phyloP scores from a whole-genome alignment of 2,888 invertebrate genomes.

The Parnassius glacialis region DNA sequence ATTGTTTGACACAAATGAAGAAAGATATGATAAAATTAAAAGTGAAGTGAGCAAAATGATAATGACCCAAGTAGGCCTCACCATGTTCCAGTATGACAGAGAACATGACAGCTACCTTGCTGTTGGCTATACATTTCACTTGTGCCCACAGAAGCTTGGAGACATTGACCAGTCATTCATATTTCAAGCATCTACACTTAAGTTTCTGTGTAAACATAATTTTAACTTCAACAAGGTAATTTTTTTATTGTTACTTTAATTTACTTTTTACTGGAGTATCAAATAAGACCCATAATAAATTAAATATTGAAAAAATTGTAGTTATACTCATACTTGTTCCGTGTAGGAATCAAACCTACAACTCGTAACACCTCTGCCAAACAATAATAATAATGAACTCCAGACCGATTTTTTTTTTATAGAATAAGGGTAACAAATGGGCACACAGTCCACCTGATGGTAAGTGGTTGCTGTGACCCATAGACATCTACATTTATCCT shows the following conservation, averaged over 20 bases:
- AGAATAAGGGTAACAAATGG: no score
- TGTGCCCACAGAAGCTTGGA: conserved; percentile 84
- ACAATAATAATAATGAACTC: no score
- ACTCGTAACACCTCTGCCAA: no score
- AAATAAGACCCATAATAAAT: no score
- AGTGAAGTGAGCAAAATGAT: conserved; percentile 71
- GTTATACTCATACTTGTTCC: no score
- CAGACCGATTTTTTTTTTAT: no score
- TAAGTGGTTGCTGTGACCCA: no score
- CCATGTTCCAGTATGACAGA: conserved; percentile 82
- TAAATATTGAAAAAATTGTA: no score
- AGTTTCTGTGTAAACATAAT: conserved; percentile 82
- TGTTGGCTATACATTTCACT: conserved; percentile 84
- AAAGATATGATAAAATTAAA: conserved; percentile 61
- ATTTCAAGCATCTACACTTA: conserved; percentile 83
- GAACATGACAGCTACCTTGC: conserved; percentile 81
- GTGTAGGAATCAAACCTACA: no score
- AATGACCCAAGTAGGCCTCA: conserved; percentile 86
- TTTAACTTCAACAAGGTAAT: conserved; percentile 90
- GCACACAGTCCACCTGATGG: no score
- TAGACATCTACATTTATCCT: no score
- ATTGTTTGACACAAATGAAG: conserved; percentile 64
- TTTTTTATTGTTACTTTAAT: conserved; percentile 20
- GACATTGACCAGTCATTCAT: conserved; percentile 81
- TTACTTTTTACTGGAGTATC: neutral